Base-by-base conservation (phyloP, 2,888 invertebrate species). In the Agrotis segetum region DNA sequence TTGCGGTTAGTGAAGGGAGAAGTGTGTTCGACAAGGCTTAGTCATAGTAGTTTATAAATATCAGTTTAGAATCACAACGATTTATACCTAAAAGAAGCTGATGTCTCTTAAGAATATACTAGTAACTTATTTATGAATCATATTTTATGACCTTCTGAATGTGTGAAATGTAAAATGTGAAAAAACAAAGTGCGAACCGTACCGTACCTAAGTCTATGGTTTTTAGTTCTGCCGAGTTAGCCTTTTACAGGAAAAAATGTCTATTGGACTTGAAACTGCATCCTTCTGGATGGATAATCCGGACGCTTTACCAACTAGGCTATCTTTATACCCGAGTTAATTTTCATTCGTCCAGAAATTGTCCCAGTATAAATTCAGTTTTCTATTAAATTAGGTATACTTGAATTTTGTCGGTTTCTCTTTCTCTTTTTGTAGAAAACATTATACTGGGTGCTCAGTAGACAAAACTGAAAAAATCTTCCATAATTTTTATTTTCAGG, bases 1-100 rank as follows among this genome's bases (percentile, higher is more conserved):
- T 13, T 53, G 44, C 29, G 44, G n/a, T 40, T 49, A 77, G 56
- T 63, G 63, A 63, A 72, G 46, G 69, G 61, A 53, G 17, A 34
- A 50, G 17, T 62, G 34, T 50, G 55, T 60, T 59, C 40, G n/a
- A 17, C 24, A 52, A 14, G 21, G 46, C 47, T 71, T 59, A 71
- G 65, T 75, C 59, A 44, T 58, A 62, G 16, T 46, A 46, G 7
- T 52, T 40, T 34, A 40, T 40, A 40, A 49, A 34, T 24, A 55
- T 49, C 19, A 59, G 50, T 62, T 13, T 44, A 40, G 4, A 13
- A 60, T 24, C 16, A 59, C 19, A 52, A 46, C n/a, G 13, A 34
- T 56, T 17, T 29, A 49, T 19, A 49, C 14, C 3, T n/a, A 58
- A 14, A 21, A 29, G 34, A 11, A 24, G 11, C 14, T 14, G 14